Evolutionary conservation across 2,888 invertebrate species (phyloP).

Genomic region (Saturnia japonica): DNA sequence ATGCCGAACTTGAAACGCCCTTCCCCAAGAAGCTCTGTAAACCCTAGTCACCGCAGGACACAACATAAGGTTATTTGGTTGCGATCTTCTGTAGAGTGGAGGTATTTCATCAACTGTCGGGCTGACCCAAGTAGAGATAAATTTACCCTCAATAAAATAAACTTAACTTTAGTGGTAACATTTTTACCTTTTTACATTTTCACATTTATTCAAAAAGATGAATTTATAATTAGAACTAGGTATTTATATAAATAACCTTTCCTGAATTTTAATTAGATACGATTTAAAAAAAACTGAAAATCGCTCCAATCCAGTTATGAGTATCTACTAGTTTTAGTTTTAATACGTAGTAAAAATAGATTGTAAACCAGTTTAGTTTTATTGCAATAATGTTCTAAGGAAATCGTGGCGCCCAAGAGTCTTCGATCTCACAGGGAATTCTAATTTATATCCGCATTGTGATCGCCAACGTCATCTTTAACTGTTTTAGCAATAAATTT

Average conservation of each 20-base stretch:
- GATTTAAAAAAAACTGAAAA: neutral
- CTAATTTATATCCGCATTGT: constrained; percentile 71
- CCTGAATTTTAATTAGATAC: neutral
- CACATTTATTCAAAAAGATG: too few relatives aligned
- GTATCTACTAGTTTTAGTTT: neutral
- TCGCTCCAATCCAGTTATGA: neutral
- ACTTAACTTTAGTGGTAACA: too few relatives aligned
- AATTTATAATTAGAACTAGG: neutral
- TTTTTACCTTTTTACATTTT: too few relatives aligned
- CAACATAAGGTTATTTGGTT: too few relatives aligned
- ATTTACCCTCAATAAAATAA: too few relatives aligned
- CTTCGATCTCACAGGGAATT: constrained; percentile 50
- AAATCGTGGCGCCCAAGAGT: constrained; percentile 60
- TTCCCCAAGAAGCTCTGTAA: too few relatives aligned
- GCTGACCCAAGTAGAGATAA: too few relatives aligned
- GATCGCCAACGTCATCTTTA: constrained; percentile 57
- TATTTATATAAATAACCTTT: neutral
- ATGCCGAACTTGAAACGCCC: too few relatives aligned
- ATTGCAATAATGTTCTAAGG: constrained; percentile 22
- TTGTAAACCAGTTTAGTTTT: constrained; percentile 21
- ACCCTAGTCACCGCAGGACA: too few relatives aligned
- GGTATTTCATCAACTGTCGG: too few relatives aligned
- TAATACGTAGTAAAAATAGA: constrained; percentile 22
- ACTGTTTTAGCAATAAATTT: constrained; percentile 54
- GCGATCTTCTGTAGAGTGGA: too few relatives aligned